Base-by-base conservation (phyloP, 92 coral and sea anemone species). In the Desmophyllum pertusum region DNA sequence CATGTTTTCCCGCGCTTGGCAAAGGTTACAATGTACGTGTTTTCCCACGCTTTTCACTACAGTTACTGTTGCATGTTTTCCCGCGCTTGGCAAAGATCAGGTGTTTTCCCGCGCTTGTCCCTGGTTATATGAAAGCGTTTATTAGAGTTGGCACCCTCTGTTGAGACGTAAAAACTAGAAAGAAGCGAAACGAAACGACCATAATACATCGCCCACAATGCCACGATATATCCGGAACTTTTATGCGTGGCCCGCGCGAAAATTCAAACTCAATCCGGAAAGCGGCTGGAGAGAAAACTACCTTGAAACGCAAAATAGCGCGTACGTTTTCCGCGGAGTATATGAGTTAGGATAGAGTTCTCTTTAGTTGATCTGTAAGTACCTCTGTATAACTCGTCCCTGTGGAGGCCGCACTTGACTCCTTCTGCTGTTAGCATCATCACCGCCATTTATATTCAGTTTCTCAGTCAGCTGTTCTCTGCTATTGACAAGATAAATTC, bases 331-430 rank as follows among this genome's bases (percentile, higher is more conserved):
- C n/a, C n/a, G n/a, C n/a, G n/a, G n/a, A n/a, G 65, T 1, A 10
- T 11, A 2, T 27, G 8, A 3, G 33, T 25, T 25, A 5, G n/a
- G 35, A 23, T 27, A 21, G 33, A 14, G 14, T 25, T 59, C 15
- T 25, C 35, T 59, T 25, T 25, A 59, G 0, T 59, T 27, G 35
- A 59, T 59, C 2, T 59, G 18, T 25, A 25, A 33, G 66, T 83
- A 92, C 94, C 95, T 87, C 73, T 94, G 97, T 36, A 94, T 94
- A 40, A 94, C 90, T 27, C 98, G 91, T 75, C 94, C 98, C 33
- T 84, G 95, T 35, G 92, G 88, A 5, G 93, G 98, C 52, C 95
- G 66, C 27, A 85, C 71, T 7, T 70, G 84, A 48, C 90, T 81
- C 46, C 98, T 77, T 45, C 92, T 82, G 18, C 83, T 73, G 14